A percentile compares a stretch with the other conserved stretches of the same genome.
Conservation (phyloP, 2,797 vertebrate species). For the Poecilia wingei region DNA sequence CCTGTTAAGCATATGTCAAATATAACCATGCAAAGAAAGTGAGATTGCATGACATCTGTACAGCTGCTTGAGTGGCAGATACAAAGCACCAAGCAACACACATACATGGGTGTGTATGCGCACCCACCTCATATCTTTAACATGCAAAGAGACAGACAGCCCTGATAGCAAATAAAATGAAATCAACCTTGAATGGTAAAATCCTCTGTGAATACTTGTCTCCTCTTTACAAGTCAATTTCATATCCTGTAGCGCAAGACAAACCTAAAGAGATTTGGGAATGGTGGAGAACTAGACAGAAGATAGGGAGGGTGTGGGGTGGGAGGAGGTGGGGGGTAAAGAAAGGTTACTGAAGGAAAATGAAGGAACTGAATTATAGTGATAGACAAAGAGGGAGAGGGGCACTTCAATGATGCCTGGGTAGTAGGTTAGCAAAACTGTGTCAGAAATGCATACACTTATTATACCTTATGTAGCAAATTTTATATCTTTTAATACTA, state of each 20-base stretch:
- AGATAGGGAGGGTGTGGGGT: slow-evolving; percentile 11
- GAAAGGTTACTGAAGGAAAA: slow-evolving; percentile 41
- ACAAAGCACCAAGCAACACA: slow-evolving; percentile 47
- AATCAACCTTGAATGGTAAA: slow-evolving; percentile 77
- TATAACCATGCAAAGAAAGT: slow-evolving; percentile 78
- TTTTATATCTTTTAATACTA: slow-evolving; percentile 38
- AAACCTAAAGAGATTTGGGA: slow-evolving; percentile 75
- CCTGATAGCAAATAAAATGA: slow-evolving; percentile 72
- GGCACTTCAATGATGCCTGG: slow-evolving; percentile 22
- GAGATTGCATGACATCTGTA: slow-evolving; percentile 73
- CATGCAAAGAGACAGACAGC: slow-evolving; percentile 75
- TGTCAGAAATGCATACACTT: slow-evolving; percentile 32
- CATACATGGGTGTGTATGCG: slow-evolving; percentile 17
- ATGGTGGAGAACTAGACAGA: slow-evolving; percentile 41
- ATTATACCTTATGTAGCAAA: slow-evolving; percentile 20
- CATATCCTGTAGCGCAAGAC: slow-evolving; percentile 68
- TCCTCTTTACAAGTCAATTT: slow-evolving; percentile 78
- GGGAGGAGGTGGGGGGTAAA: not conserved
- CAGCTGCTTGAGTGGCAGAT: slow-evolving; percentile 68
- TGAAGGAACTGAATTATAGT: slow-evolving; percentile 20
- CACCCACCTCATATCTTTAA: slow-evolving; percentile 68
- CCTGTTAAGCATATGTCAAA: slow-evolving; percentile 83
- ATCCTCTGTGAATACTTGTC: slow-evolving; percentile 76
- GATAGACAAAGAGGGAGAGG: slow-evolving; percentile 22
- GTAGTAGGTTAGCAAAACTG: slow-evolving; percentile 44